phyloP scores from a whole-genome alignment of 2,888 invertebrate species.

The Cantharis nigra region DNA sequence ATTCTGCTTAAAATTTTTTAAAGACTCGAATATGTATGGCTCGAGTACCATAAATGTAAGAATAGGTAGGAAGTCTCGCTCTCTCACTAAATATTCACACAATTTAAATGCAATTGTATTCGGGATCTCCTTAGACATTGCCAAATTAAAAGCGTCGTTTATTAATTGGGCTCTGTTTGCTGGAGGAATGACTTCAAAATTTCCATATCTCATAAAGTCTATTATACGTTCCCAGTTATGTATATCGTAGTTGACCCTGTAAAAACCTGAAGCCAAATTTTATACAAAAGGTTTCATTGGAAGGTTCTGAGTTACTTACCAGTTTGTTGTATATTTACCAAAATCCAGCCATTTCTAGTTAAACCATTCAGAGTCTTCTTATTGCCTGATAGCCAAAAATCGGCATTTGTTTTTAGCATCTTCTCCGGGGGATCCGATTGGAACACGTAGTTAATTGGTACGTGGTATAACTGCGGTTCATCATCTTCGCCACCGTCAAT shows the following conservation, averaged over 20 bases:
- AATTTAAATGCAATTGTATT: slow-evolving; percentile 62
- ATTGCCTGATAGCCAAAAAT: slow-evolving; percentile 24
- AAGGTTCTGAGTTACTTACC: background rate
- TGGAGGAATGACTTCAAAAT: slow-evolving; percentile 59
- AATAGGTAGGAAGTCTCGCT: slow-evolving; percentile 64
- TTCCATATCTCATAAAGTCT: slow-evolving; percentile 54
- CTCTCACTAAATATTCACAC: slow-evolving; percentile 62
- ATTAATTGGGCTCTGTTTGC: slow-evolving; percentile 76
- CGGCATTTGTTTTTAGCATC: slow-evolving; percentile 13
- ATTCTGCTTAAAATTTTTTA: background rate
- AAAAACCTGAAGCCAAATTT: slow-evolving; percentile 59
- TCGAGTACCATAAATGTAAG: background rate
- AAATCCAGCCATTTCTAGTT: slow-evolving; percentile 43
- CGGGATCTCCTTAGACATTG: slow-evolving; percentile 62
- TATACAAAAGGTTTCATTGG: background rate
- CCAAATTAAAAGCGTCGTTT: slow-evolving; percentile 73
- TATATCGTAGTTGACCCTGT: slow-evolving; percentile 72
- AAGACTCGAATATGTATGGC: background rate
- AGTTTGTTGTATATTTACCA: slow-evolving; percentile 42
- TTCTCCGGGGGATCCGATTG: background rate
- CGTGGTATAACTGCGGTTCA: background rate
- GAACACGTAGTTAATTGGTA: slow-evolving; percentile 15
- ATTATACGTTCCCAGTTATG: slow-evolving; percentile 68
- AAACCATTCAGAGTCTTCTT: background rate
- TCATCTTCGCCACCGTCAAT: background rate